Evolutionary conservation across 2,113 vertebrate species (phyloP), one percentile per base, ranked within the genome.

Genomic region (Potamarius usumacintae): DNA sequence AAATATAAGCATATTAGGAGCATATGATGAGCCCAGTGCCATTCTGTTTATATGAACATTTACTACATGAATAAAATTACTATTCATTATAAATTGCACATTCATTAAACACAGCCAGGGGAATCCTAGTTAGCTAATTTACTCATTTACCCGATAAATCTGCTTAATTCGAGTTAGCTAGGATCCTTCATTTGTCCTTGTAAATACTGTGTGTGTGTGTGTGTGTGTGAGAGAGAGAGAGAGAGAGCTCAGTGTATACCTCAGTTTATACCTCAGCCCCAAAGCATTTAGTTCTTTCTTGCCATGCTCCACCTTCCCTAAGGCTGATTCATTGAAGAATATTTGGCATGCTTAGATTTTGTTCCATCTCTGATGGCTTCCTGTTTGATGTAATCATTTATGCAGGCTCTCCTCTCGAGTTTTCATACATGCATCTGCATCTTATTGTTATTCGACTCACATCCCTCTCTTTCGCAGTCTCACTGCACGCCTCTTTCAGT

Each of bases 361-460:
- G 42, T 72, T 53, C 86, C 65, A 52, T 67, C 86, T 63, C 72
- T 22, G 20, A 63, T 52, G 22, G 53, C 78, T 89, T 87, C 89
- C 53, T 42, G 42, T 86, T 90, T 82, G 30, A 48, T 82, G 82
- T 42, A 78, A 87, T 89, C 84, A 86, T 77, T 89, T 88, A 82
- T 55, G 7, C 67, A 42, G 69, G 9, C 71, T 88, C 58, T 82
- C 82, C 60, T 71, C 30, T 34, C 69, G 8, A 89, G 58, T 82
- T 74, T 86, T 72, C 55, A 74, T 53, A 25, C 67, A 30, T 83
- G 82, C 74, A 86, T 89, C 84, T 89, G 86, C 86, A 88, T 86
- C 86, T 77, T 71, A 86, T 91, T 91, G 81, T 84, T 85, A 91
- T 89, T 88, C 90, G 30, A 10, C 20, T 76, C 90, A 87, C 82